Conservation (phyloP, 2,797 vertebrate species). For the Ciconia nigra region DNA sequence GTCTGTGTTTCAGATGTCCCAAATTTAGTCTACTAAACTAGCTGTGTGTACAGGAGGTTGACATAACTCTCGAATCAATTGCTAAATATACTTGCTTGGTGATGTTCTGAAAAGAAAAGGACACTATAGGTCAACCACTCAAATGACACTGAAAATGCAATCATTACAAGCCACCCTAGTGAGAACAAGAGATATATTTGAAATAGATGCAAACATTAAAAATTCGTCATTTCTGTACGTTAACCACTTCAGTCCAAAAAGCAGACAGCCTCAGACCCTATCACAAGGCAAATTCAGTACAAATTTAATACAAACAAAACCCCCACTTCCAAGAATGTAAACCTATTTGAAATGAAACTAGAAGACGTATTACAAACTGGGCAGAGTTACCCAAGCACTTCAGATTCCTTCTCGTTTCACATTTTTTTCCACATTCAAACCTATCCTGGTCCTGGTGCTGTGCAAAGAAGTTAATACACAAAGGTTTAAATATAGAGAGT, state of each 20-base stretch:
- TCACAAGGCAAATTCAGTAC: not conserved
- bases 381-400: not conserved
- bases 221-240: not conserved
- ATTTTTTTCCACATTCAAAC: not conserved
- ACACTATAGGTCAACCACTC: not conserved
- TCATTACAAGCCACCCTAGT: not conserved
- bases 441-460: not conserved
- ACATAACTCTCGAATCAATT: not conserved
- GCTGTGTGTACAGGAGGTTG: not conserved
- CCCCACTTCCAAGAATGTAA: not conserved
- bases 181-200: not conserved
- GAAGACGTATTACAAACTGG: not conserved
- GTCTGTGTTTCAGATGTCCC: not conserved
- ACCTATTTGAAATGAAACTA: not conserved
- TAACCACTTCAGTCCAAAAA: not conserved
- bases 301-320: not conserved
- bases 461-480: constrained; percentile 25
- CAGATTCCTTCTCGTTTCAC: not conserved
- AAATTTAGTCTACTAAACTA: not conserved
- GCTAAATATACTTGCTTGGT: not conserved
- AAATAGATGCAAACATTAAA: not conserved
- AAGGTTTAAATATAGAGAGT: constrained; percentile 38
- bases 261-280: not conserved
- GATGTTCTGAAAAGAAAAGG: not conserved
- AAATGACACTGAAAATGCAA: not conserved